Evolutionary conservation across 2,797 vertebrate genomes (phyloP).

Genomic region (Bradypodion pumilum): DNA sequence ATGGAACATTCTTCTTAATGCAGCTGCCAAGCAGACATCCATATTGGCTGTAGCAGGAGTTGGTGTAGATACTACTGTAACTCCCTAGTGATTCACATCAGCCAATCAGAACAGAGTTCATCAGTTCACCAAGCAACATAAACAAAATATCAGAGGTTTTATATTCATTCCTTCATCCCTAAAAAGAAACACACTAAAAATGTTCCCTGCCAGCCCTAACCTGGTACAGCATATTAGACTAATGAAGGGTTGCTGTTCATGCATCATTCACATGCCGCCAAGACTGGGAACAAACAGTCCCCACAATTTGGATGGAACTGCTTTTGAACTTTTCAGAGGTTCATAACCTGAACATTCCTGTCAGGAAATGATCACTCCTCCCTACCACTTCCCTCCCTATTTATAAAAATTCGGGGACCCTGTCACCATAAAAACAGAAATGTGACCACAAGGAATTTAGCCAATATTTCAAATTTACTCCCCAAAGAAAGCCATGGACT

Average conservation of each 20-base stretch:
- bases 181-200: slow-evolving; percentile 57
- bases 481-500: not conserved
- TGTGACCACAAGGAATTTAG: not conserved
- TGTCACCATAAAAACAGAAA: not conserved
- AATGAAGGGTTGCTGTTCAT: slow-evolving; percentile 68
- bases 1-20: slow-evolving; percentile 50
- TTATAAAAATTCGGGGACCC: slow-evolving; percentile 16
- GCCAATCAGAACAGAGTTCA: slow-evolving; percentile 59
- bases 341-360: slow-evolving; percentile 55
- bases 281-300: slow-evolving; percentile 69
- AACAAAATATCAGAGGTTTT: slow-evolving; percentile 64
- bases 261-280: slow-evolving; percentile 66
- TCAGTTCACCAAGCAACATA: slow-evolving; percentile 66
- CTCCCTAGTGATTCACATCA: slow-evolving; percentile 66
- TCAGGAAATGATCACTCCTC: slow-evolving; percentile 50
- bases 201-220: slow-evolving; percentile 55
- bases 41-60: slow-evolving; percentile 61
- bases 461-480: not conserved
- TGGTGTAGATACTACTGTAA: slow-evolving; percentile 58
- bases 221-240: slow-evolving; percentile 66
- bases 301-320: slow-evolving; percentile 58
- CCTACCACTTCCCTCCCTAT: not conserved
- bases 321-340: slow-evolving; percentile 56
- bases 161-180: slow-evolving; percentile 54
- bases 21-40: slow-evolving; percentile 65